Percentiles rank a stretch among this genome's conserved stretches.
These are phyloP conservation scores for Megalurothrips usitatus DNA, from an alignment of 2,888 invertebrate genomes.

Conservation along the genomic window DNA sequence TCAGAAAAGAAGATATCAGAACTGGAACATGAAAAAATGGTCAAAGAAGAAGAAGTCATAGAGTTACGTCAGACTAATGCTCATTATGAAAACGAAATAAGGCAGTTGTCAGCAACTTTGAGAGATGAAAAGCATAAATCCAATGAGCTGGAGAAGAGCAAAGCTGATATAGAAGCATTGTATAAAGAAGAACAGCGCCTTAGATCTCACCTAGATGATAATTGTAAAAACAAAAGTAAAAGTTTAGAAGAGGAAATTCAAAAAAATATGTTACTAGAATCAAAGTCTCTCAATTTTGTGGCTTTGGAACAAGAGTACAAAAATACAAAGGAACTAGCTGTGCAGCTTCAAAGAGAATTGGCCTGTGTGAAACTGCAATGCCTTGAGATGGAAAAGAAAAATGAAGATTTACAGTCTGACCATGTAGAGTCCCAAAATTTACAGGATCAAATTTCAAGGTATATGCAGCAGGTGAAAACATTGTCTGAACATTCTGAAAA, in stretches of 20 bases:
- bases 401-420: conserved; percentile 34
- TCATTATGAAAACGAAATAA: neutral
- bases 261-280: neutral
- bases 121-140: neutral
- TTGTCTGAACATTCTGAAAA: neutral
- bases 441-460: neutral
- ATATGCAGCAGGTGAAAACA: neutral
- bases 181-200: neutral
- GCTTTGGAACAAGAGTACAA: neutral
- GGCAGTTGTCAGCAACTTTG: neutral
- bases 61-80: neutral
- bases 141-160: neutral
- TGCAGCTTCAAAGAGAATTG: neutral
- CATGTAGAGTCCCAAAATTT: neutral
- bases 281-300: too few relatives aligned
- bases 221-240: too few relatives aligned
- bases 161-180: neutral
- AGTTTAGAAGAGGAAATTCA: neutral
- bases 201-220: too few relatives aligned
- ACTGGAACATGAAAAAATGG: conserved; percentile 30
- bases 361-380: neutral
- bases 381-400: conserved; percentile 38
- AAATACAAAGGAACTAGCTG: neutral
- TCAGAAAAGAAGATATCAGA: conserved; percentile 37
- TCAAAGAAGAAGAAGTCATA: neutral